These are phyloP conservation scores for Sebastes wilsoni DNA, from an alignment of 2,797 vertebrate species.

Conservation along the genomic window DNA sequence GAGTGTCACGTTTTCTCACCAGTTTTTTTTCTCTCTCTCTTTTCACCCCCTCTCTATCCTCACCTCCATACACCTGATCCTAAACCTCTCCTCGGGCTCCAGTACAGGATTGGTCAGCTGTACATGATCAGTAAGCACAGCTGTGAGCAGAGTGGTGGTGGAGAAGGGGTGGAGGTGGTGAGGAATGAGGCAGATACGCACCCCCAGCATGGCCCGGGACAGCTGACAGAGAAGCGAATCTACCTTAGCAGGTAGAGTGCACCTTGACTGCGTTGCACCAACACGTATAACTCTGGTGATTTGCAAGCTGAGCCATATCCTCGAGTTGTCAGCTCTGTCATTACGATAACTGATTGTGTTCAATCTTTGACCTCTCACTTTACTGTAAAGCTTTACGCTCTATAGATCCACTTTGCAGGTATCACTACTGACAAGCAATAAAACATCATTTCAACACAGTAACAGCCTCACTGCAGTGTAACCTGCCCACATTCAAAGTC, in stretches of 20 bases:
- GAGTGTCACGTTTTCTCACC: conserved; percentile 4
- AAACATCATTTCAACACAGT: conserved; percentile 17
- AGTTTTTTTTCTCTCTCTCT: neutral
- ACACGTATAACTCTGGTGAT: neutral
- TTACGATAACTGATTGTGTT: conserved; percentile 21
- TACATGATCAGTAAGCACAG: conserved; percentile 91
- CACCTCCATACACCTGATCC: neutral
- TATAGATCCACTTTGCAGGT: neutral
- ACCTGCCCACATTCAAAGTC: conserved; percentile 40
- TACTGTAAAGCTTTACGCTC: neutral
- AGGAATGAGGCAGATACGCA: conserved; percentile 80
- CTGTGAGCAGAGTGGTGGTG: conserved; percentile 84
- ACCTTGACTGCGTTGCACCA: neutral
- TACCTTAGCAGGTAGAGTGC: conserved; percentile 83
- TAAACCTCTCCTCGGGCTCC: conserved; percentile 30
- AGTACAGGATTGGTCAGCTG: conserved; percentile 87
- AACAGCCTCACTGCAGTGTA: neutral
- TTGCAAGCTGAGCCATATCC: conserved; percentile 7
- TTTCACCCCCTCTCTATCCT: neutral
- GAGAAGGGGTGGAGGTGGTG: conserved; percentile 87
- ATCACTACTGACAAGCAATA: conserved; percentile 25
- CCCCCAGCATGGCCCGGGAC: conserved; percentile 79
- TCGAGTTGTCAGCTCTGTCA: conserved; percentile 6
- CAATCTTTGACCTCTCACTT: conserved; percentile 41
- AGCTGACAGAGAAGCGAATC: conserved; percentile 85